Conservation (phyloP, 1,140 invertebrate species). For the Scaptomyza hsui region DNA sequence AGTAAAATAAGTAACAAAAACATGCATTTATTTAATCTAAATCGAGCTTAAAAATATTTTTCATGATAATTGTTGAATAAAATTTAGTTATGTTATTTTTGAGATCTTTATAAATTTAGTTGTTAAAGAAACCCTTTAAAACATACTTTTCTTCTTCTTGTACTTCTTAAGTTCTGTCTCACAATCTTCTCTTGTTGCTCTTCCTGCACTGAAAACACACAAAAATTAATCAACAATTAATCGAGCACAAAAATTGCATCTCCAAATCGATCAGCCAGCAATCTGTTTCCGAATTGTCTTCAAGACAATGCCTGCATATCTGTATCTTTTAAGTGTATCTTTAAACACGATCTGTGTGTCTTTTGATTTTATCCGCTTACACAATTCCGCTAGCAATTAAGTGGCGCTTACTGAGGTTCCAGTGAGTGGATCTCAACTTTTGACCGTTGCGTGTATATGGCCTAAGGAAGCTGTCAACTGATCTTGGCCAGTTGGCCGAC, state of each 20-base stretch:
- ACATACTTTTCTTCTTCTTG: not conserved
- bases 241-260: constrained; percentile 21
- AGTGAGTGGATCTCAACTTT: constrained; percentile 7
- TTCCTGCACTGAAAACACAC: not conserved
- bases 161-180: not conserved
- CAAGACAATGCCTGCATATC: constrained; percentile 56
- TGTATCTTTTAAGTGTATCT: constrained; percentile 31
- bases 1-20: no score
- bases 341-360: constrained; percentile 59
- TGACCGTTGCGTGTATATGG: constrained; percentile 13
- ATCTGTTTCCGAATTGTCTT: constrained; percentile 8
- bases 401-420: constrained; percentile 43
- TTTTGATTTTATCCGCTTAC: constrained; percentile 57
- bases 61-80: no score
- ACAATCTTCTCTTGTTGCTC: constrained; percentile 9
- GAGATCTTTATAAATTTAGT: no score
- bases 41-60: no score
- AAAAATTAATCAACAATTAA: constrained; percentile 66
- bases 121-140: no score
- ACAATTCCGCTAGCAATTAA: constrained; percentile 79
- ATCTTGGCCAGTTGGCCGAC: not conserved
- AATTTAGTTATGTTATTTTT: no score
- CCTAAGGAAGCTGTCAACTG: constrained; percentile 76
- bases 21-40: no score
- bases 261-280: not conserved